Percentiles rank a stretch among this genome's conserved stretches.
Conservation (phyloP, 2,113 vertebrate species). For the Rhinolophus ferrumequinum region DNA sequence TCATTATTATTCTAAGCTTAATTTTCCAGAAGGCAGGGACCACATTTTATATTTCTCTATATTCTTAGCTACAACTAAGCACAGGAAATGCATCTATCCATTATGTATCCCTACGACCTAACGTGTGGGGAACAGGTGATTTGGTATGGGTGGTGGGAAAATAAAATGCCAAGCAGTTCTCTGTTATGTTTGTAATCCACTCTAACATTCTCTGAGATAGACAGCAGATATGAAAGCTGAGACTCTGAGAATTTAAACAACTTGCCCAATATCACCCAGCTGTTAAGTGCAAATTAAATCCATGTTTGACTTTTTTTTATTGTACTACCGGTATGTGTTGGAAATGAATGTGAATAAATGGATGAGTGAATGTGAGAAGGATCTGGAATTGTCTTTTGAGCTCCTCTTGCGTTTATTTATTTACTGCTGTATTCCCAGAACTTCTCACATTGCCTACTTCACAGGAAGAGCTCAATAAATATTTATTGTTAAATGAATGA, state of each 20-base stretch:
- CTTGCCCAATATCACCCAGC: not conserved
- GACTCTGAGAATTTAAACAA: conserved; percentile 5
- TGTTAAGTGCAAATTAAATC: conserved; percentile 38
- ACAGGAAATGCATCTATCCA: not conserved
- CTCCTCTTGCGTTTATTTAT: conserved; percentile 38
- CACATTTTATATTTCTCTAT: not conserved
- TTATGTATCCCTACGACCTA: not conserved
- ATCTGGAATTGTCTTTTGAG: conserved; percentile 31
- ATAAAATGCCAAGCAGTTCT: not conserved
- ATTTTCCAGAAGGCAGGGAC: not conserved
- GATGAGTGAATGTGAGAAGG: conserved; percentile 34
- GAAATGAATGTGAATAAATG: conserved; percentile 33
- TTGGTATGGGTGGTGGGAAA: not conserved
- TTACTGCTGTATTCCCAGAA: conserved; percentile 39
- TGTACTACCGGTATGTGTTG: not conserved
- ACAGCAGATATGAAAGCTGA: not conserved
- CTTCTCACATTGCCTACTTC: conserved; percentile 7
- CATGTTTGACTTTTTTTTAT: conserved; percentile 1
- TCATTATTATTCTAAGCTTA: conserved; percentile 3
- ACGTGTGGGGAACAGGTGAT: not conserved
- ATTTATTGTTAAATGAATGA: conserved; percentile 60
- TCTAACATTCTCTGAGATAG: not conserved
- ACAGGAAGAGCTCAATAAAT: conserved; percentile 40
- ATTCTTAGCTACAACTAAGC: not conserved
- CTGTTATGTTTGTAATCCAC: not conserved